These are phyloP conservation scores for Akabosia matsudoensis DNA, from an alignment of 1,140 invertebrate genomes.

Conservation along the genomic window DNA sequence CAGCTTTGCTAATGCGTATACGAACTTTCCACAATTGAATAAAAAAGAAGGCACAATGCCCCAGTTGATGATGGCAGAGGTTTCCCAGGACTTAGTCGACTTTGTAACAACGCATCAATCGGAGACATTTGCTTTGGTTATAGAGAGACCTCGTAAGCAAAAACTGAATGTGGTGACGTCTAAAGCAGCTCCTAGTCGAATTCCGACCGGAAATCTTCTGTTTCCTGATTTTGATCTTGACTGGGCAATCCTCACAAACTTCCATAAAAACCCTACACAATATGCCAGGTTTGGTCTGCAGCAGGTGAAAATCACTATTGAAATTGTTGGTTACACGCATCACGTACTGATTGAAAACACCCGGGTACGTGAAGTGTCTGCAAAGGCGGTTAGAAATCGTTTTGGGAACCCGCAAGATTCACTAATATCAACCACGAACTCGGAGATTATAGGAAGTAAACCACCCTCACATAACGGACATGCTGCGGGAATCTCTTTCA, in stretches of 20 bases:
- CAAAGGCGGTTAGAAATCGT: slow-evolving; percentile 65
- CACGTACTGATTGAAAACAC: slow-evolving; percentile 61
- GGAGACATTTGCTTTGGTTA: neutral
- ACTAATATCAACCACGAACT: neutral
- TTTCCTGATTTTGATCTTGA: slow-evolving; percentile 1
- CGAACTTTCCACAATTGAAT: neutral
- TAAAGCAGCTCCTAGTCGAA: neutral
- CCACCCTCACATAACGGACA: neutral
- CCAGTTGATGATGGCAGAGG: neutral
- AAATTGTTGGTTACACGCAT: slow-evolving; percentile 56
- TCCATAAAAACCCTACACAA: neutral
- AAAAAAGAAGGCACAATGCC: neutral
- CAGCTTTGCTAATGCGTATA: neutral
- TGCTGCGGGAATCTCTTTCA: neutral
- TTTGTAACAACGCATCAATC: neutral
- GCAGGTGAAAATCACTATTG: slow-evolving; percentile 56
- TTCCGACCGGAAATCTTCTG: neutral
- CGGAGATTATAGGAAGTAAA: neutral
- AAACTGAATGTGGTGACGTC: neutral
- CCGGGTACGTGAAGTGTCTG: slow-evolving; percentile 65
- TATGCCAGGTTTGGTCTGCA: neutral
- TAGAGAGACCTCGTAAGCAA: neutral
- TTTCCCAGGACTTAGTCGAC: slow-evolving; percentile 1
- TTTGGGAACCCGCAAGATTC: slow-evolving; percentile 47
- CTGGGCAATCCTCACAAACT: neutral